phyloP scores from a whole-genome alignment of 2,797 vertebrate genomes.

The Rhincodon typus region DNA sequence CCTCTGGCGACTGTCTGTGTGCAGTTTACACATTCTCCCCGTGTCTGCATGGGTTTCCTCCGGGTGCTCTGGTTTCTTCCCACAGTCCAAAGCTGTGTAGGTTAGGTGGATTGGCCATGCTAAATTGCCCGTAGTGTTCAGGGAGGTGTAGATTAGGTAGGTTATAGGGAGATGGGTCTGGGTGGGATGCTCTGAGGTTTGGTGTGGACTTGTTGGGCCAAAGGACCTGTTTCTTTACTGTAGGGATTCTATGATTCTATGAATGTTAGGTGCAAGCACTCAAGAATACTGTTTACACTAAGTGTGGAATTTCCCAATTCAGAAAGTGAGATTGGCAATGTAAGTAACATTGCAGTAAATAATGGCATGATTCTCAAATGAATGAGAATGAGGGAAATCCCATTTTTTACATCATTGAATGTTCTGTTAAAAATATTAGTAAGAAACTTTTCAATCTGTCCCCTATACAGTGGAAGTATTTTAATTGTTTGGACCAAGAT shows the following conservation, averaged over 20 bases:
- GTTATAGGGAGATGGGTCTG: too few species aligned
- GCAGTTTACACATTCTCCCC: too few species aligned
- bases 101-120: too few species aligned
- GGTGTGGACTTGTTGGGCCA: too few species aligned
- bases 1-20: too few species aligned
- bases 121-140: too few species aligned
- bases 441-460: background rate
- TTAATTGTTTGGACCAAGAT: background rate
- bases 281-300: background rate
- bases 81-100: too few species aligned
- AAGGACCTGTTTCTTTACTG: too few species aligned
- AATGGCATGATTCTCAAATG: background rate
- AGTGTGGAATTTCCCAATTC: background rate
- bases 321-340: constrained; percentile 17
- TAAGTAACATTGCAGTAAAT: constrained; percentile 10
- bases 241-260: background rate
- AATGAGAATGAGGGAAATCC: background rate
- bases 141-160: too few species aligned
- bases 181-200: too few species aligned
- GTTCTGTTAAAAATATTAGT: background rate
- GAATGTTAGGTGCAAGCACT: background rate
- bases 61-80: too few species aligned
- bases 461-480: background rate
- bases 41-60: too few species aligned
- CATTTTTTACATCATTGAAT: background rate